Conservation (phyloP, 2,888 invertebrate species). For the Acanthosoma haemorrhoidale region DNA sequence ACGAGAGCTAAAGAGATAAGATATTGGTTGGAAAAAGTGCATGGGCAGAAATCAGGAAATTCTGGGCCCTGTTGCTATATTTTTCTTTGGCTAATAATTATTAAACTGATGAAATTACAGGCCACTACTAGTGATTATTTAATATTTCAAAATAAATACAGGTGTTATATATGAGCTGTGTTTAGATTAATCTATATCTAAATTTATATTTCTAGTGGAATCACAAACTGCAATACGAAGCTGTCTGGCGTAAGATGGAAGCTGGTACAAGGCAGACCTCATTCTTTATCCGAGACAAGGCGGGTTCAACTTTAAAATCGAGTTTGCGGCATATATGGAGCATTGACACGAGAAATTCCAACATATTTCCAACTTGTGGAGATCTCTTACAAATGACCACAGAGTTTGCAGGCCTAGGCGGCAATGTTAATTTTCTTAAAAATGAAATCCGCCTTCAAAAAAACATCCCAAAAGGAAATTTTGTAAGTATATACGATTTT, state of each 20-base stretch:
- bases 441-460: constrained; percentile 69
- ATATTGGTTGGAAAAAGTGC: no score
- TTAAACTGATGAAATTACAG: no score
- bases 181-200: no score
- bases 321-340: constrained; percentile 72
- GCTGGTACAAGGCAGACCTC: constrained; percentile 63
- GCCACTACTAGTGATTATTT: no score
- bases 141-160: no score
- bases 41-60: no score
- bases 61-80: no score
- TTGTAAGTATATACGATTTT: constrained; percentile 53
- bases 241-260: constrained; percentile 71
- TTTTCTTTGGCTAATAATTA: no score
- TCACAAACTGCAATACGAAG: constrained; percentile 86
- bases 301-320: constrained; percentile 86
- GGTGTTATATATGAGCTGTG: no score
- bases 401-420: constrained; percentile 85
- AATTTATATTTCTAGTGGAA: constrained; percentile 53
- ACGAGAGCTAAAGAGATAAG: no score
- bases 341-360: constrained; percentile 73
- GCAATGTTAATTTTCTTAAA: constrained; percentile 84
- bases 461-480: constrained; percentile 55
- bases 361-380: constrained; percentile 73
- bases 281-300: constrained; percentile 81
- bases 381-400: constrained; percentile 63